phyloP scores from a whole-genome alignment of 2,797 vertebrate species.

The Anabacerthia variegaticeps region DNA sequence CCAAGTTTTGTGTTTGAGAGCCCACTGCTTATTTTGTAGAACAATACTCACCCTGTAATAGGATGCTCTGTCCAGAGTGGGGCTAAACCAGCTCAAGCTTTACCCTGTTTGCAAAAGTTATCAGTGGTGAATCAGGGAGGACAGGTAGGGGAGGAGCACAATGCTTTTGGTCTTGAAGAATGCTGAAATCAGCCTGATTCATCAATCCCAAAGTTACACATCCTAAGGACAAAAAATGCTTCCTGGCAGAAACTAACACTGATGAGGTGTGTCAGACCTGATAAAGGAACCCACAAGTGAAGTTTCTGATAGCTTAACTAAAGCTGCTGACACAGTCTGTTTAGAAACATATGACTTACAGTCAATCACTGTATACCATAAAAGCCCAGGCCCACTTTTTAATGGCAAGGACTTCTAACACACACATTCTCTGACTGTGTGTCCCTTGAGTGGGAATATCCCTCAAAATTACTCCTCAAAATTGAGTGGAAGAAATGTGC shows the following conservation, averaged over 20 bases:
- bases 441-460: not conserved
- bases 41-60: not conserved
- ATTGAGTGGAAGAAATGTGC: not conserved
- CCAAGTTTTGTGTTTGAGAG: not conserved
- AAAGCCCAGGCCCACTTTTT: not conserved
- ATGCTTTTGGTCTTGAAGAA: not conserved
- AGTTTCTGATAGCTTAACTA: not conserved
- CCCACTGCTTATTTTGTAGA: not conserved
- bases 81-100: not conserved
- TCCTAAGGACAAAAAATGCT: not conserved
- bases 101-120: not conserved
- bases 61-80: not conserved
- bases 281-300: not conserved
- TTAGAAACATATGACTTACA: not conserved
- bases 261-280: not conserved
- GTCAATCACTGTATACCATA: not conserved
- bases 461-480: not conserved
- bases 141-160: not conserved
- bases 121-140: not conserved
- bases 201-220: not conserved
- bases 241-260: not conserved
- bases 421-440: fast-evolving
- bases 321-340: not conserved
- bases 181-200: not conserved
- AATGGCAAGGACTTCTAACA: not conserved